Percentiles rank a stretch among this genome's conserved stretches.
phyloP scores from a whole-genome alignment of 2,113 vertebrate species.

The Abramis brama region DNA sequence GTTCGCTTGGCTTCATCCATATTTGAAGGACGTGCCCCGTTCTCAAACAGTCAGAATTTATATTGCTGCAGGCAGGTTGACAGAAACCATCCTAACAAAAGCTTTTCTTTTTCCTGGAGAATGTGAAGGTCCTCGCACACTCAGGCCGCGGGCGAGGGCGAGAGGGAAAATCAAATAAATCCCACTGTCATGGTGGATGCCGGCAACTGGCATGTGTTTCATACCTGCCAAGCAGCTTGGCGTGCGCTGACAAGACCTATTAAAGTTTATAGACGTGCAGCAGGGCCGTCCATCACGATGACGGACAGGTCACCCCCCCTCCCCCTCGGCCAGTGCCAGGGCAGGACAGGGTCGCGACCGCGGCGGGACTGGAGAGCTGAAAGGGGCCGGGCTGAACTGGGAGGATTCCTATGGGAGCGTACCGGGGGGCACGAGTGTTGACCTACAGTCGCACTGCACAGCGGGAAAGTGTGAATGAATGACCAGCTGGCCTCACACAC shows the following conservation, averaged over 20 bases:
- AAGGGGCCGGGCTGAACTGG: slow-evolving; percentile 32
- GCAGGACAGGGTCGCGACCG: slow-evolving; percentile 37
- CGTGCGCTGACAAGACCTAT: slow-evolving; percentile 74
- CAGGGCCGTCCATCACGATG: slow-evolving; percentile 72
- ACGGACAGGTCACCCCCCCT: slow-evolving; percentile 61
- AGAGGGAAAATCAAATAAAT: slow-evolving; percentile 33
- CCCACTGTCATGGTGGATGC: slow-evolving; percentile 34
- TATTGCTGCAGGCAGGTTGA: slow-evolving; percentile 48
- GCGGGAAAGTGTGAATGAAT: slow-evolving; percentile 39
- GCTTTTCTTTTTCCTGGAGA: slow-evolving; percentile 28
- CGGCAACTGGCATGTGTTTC: slow-evolving; percentile 54
- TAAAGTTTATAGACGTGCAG: slow-evolving; percentile 76
- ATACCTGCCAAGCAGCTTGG: slow-evolving; percentile 69
- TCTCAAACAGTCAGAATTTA: slow-evolving; percentile 45
- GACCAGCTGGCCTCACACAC: slow-evolving; percentile 52
- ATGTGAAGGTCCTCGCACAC: slow-evolving; percentile 5
- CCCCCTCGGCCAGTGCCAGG: slow-evolving; percentile 51
- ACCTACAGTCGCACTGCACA: slow-evolving; percentile 46
- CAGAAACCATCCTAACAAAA: slow-evolving; percentile 28
- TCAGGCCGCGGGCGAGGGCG: neutral
- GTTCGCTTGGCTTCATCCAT: slow-evolving; percentile 46
- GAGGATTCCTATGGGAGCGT: slow-evolving; percentile 27
- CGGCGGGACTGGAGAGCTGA: slow-evolving; percentile 51
- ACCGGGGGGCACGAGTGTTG: neutral
- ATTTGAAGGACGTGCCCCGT: slow-evolving; percentile 53